Evolutionary conservation across 2,888 invertebrate genomes (phyloP).

Genomic region (Hyposoter didymator): DNA sequence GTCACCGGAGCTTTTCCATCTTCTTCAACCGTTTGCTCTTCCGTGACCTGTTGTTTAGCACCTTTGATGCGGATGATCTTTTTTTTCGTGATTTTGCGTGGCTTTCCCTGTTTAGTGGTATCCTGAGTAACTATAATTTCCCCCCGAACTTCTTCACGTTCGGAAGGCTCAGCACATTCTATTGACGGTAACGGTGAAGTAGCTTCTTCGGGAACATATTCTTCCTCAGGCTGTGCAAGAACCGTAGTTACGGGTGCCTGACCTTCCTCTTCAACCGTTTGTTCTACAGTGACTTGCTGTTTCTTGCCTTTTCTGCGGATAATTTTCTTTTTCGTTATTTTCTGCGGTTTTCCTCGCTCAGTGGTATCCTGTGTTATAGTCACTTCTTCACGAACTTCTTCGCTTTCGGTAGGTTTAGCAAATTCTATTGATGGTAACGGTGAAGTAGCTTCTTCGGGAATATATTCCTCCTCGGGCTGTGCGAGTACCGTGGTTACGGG

Average conservation of each 20-base stretch:
- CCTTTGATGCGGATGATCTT: conserved; percentile 78
- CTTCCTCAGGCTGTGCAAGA: conserved; percentile 79
- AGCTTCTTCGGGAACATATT: conserved; percentile 79
- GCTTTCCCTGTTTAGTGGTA: conserved; percentile 77
- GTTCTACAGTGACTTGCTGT: conserved; percentile 68
- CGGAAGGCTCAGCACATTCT: conserved; percentile 70
- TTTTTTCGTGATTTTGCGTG: conserved; percentile 81
- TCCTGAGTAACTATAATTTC: conserved; percentile 74
- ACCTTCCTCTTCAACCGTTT: conserved; percentile 81
- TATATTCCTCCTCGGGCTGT: conserved; percentile 72
- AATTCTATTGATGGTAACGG: conserved; percentile 49
- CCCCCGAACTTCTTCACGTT: conserved; percentile 70
- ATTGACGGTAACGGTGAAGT: conserved; percentile 77
- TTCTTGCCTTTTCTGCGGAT: conserved; percentile 80
- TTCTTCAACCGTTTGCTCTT: conserved; percentile 82
- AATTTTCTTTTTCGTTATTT: conserved; percentile 73
- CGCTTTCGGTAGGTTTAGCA: conserved; percentile 71
- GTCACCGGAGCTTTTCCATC: conserved; percentile 82
- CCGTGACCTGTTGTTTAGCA: conserved; percentile 83
- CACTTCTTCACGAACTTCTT: conserved; percentile 72
- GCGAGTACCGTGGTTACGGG: conserved; percentile 81
- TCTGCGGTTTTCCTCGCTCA: conserved; percentile 77
- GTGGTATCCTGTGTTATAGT: conserved; percentile 75
- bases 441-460: conserved; percentile 65
- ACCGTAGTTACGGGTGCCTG: conserved; percentile 83